A percentile compares a stretch with the other conserved stretches of the same genome.
These are phyloP conservation scores for Clarias magur DNA, from an alignment of 2,113 vertebrate species.

Conservation along the genomic window DNA sequence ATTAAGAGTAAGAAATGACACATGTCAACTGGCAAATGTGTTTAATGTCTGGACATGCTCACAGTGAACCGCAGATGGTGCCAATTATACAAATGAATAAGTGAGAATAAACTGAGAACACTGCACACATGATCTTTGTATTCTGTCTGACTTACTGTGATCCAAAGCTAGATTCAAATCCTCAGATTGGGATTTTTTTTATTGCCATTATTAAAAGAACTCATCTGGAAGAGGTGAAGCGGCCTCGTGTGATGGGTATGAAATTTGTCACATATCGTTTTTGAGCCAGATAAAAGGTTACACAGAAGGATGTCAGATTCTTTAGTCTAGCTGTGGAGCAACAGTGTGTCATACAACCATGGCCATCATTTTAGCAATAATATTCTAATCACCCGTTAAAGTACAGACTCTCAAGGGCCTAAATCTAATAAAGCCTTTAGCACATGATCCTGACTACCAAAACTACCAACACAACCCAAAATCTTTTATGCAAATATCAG, in stretches of 20 bases:
- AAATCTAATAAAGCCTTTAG: slow-evolving; percentile 19
- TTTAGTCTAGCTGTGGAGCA: slow-evolving; percentile 24
- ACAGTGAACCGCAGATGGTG: slow-evolving; percentile 60
- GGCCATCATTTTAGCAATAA: not conserved
- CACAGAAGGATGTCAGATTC: not conserved
- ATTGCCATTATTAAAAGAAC: not conserved
- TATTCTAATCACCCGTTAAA: slow-evolving; percentile 6
- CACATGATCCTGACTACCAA: slow-evolving; percentile 4
- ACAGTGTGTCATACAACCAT: not conserved
- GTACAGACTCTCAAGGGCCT: not conserved
- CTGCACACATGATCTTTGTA: slow-evolving; percentile 53
- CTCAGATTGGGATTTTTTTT: not conserved
- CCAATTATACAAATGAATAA: slow-evolving; percentile 58
- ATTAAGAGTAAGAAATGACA: slow-evolving; percentile 20
- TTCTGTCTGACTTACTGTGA: not conserved
- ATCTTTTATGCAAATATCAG: not conserved
- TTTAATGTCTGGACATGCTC: slow-evolving; percentile 62
- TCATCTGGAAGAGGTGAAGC: not conserved
- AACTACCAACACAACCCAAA: not conserved
- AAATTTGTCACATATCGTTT: not conserved
- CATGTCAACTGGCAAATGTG: slow-evolving; percentile 51
- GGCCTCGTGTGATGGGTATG: not conserved
- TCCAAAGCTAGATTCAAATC: slow-evolving; percentile 17
- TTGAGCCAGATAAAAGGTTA: not conserved
- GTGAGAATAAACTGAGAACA: slow-evolving; percentile 48